Base-by-base conservation (phyloP, 2,797 vertebrate genomes). In the Alectoris magna region DNA sequence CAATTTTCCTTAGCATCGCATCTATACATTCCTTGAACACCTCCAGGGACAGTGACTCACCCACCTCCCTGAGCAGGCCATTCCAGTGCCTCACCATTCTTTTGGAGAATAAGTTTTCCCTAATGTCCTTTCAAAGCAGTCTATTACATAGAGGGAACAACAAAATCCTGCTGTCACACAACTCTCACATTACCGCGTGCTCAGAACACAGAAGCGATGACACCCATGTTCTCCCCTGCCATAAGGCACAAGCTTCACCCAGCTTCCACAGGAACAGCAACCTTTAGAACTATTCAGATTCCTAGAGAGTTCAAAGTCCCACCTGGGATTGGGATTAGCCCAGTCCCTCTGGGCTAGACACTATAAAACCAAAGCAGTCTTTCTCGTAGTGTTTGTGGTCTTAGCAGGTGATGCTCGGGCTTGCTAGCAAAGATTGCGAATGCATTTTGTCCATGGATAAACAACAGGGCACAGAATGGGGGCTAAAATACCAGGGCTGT, bases 281-380 rank as follows among this genome's bases (percentile, higher is more conserved):
- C 88, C 81, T 93, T 88, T 76, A 82, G 80, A 72, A 58, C 63
- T 53, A 87, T 27, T 90, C 56, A 39, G 5, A 73, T 78, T 73
- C 78, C 77, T 88, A 31, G 67, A 56, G 75, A 82, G 44, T 88
- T 71, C 53, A 27, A 93, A 94, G 91, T 93, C 80, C 70, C 67
- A 72, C 14, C 60, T 0, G 2, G 48, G 59, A 22, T 1, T 4
- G 3, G 63, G 53, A 76, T 34, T 34, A 34, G 34, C 34, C 34
- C 34, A 34, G 34, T 86, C 60, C 64, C n/a, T 46, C 74, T 31
- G 68, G 39, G 27, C 38, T 58, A n/a, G 74, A 31, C 4, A 3
- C 75, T 72, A 39, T 85, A 91, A 91, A 80, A 43, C 31, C 6
- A 1, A 59, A 51, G 44, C 22, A 31, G 62, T 24, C 22, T 62